A percentile compares a stretch with the other conserved stretches of the same genome.
Evolutionary conservation across 2,113 vertebrate species (phyloP).

Genomic region (Pogonocichla stellata): DNA sequence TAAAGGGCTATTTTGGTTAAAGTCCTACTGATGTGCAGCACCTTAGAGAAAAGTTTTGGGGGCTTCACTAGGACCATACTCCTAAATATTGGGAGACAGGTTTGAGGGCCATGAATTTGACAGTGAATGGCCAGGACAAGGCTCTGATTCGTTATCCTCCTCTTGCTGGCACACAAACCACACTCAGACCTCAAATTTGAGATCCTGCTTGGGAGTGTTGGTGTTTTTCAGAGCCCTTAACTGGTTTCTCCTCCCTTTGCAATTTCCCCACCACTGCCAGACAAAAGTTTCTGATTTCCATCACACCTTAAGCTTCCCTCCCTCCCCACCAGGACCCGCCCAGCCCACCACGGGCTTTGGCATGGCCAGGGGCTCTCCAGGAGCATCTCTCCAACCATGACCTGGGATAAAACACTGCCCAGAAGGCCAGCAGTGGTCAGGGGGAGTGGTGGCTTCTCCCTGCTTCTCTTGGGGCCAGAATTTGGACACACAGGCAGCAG

Average conservation of each 20-base stretch:
- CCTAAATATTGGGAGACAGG: background rate
- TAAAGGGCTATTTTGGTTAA: background rate
- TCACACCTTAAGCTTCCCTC: background rate
- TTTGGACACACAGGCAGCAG: background rate
- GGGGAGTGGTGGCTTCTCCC: background rate
- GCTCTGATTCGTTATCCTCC: background rate
- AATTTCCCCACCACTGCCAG: background rate
- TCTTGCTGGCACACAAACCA: background rate
- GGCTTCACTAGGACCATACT: too few species aligned
- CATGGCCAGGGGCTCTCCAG: background rate
- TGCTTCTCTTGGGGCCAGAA: background rate
- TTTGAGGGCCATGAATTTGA: background rate
- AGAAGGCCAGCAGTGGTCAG: background rate
- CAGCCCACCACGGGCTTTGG: background rate
- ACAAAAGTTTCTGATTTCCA: background rate
- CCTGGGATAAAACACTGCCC: background rate
- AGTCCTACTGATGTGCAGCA: background rate
- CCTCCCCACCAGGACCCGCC: accelerated
- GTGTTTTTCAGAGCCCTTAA: background rate
- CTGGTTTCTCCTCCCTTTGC: background rate
- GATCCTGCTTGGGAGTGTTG: background rate
- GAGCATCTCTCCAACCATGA: background rate
- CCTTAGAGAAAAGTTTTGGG: background rate
- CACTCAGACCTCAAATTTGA: background rate
- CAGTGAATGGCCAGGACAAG: background rate